Evolutionary conservation across 2,888 invertebrate species (phyloP).

Genomic region (Philaethria dido): DNA sequence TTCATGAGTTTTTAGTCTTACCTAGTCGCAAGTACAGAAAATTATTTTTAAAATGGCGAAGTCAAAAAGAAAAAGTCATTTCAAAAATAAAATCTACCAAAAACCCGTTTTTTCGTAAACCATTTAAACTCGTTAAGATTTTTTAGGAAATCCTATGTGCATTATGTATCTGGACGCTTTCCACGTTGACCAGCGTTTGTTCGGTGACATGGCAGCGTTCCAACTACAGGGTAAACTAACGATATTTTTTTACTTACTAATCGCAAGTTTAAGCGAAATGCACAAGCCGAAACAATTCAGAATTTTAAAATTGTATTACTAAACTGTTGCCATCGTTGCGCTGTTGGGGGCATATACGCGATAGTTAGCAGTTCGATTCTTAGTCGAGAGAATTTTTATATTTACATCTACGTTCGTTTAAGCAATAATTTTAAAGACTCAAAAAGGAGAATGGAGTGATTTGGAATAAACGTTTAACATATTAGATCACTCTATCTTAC

Average conservation of each 20-base stretch:
- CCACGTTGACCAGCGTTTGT: constrained; percentile 18
- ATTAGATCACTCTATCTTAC: neutral
- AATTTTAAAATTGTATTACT: neutral
- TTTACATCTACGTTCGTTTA: neutral
- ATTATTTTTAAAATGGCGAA: too few relatives aligned
- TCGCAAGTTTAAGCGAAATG: constrained; percentile 13
- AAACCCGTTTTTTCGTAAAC: too few relatives aligned
- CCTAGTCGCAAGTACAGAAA: too few relatives aligned
- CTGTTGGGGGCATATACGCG: neutral
- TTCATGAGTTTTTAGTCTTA: too few relatives aligned
- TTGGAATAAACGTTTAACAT: neutral
- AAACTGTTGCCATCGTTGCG: neutral
- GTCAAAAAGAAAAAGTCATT: too few relatives aligned
- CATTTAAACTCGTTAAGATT: constrained; percentile 5
- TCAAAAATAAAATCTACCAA: too few relatives aligned
- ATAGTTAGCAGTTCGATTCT: neutral
- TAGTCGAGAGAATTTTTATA: neutral
- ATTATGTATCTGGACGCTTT: neutral
- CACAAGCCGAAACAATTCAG: constrained; percentile 4
- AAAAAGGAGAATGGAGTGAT: neutral
- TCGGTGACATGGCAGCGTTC: constrained; percentile 20
- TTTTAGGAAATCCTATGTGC: constrained; percentile 4
- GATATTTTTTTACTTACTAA: constrained; percentile 21
- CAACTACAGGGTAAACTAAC: constrained; percentile 13
- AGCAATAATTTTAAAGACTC: neutral